Percentiles rank a stretch among this genome's conserved stretches.
Evolutionary conservation across 2,113 vertebrate species (phyloP).

Genomic region (Malurus melanocephalus): DNA sequence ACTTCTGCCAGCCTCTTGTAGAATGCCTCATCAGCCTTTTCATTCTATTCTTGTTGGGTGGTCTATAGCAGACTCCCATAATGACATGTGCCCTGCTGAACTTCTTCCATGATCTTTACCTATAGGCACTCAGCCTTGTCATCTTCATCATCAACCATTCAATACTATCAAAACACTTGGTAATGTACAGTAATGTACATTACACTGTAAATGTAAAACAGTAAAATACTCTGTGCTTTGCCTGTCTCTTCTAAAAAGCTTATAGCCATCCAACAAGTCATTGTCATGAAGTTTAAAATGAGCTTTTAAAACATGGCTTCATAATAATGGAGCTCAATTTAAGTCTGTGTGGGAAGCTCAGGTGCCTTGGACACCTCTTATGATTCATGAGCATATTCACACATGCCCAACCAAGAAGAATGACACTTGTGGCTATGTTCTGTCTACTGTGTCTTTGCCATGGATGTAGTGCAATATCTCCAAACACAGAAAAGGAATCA

Average conservation of each 20-base stretch:
- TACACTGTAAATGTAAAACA: background rate
- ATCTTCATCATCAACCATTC: background rate
- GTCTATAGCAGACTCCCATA: background rate
- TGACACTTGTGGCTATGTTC: background rate
- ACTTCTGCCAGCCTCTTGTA: background rate
- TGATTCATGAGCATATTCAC: background rate
- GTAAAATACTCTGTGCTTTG: background rate
- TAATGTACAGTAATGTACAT: background rate
- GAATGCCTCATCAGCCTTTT: background rate
- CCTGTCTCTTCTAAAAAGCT: background rate
- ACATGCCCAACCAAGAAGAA: background rate
- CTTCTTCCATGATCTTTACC: background rate
- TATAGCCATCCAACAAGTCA: background rate
- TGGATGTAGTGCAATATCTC: background rate
- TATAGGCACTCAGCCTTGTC: background rate
- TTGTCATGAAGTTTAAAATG: background rate
- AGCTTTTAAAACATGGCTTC: background rate
- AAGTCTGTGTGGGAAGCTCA: background rate
- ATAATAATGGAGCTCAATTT: background rate
- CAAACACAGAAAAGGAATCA: background rate
- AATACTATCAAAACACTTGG: background rate
- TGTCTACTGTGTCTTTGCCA: background rate
- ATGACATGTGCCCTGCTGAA: background rate
- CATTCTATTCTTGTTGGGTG: background rate
- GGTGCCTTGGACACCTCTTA: background rate